These are phyloP conservation scores for Liparis tanakae DNA, from an alignment of 2,797 vertebrate genomes.

Conservation along the genomic window DNA sequence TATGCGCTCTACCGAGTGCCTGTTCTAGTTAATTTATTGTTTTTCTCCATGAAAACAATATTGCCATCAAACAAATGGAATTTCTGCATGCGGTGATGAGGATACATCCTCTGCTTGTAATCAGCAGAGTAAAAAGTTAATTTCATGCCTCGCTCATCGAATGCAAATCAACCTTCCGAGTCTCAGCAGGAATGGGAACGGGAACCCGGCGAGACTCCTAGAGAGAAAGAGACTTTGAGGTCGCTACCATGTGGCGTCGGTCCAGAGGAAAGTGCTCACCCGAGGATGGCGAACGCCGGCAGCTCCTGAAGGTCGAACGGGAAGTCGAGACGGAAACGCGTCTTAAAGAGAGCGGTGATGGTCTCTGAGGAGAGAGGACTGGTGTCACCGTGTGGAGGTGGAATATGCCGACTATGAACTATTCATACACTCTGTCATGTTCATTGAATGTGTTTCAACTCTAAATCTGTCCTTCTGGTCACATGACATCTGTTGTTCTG, in stretches of 20 bases:
- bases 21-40: constrained; percentile 28
- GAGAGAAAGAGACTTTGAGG: constrained; percentile 22
- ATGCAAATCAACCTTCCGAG: constrained; percentile 46
- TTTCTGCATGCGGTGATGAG: constrained; percentile 19
- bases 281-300: constrained; percentile 95
- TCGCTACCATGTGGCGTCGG: constrained; percentile 18
- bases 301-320: constrained; percentile 99
- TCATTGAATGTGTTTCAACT: too few species aligned
- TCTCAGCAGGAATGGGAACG: constrained; percentile 14
- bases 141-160: constrained; percentile 56
- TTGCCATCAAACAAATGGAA: constrained; percentile 34
- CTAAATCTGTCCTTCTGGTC: too few species aligned
- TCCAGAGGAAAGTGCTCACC: constrained; percentile 83
- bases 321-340: constrained; percentile 96
- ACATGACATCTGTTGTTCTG: too few species aligned
- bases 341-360: constrained; percentile 98
- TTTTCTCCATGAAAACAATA: constrained; percentile 23
- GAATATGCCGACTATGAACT: too few species aligned
- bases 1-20: too few species aligned
- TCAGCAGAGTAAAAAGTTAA: constrained; percentile 53
- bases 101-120: constrained; percentile 37
- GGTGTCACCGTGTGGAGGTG: constrained; percentile 31
- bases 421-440: too few species aligned
- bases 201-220: background rate
- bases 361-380: constrained; percentile 86